phyloP scores from a whole-genome alignment of 2,113 vertebrate species.

The Tamias sibiricus region DNA sequence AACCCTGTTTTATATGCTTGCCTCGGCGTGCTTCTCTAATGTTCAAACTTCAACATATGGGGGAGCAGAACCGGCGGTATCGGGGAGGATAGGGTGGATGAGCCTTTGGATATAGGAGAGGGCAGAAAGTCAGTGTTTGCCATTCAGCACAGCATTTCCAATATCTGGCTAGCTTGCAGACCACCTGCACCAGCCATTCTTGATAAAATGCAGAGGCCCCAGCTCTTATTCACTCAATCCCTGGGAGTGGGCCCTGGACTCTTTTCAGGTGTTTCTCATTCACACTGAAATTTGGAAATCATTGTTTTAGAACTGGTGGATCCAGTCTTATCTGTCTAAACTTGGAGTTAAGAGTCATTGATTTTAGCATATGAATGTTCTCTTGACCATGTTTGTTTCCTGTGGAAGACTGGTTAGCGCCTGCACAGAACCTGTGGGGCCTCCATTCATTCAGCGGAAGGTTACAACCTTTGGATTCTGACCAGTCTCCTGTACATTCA shows the following conservation, averaged over 20 bases:
- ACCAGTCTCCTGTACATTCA: not conserved
- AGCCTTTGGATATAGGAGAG: not conserved
- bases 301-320: slow-evolving; percentile 46
- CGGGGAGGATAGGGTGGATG: not conserved
- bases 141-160: not conserved
- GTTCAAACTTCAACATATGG: too few relatives aligned
- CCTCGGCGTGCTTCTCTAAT: too few relatives aligned
- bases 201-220: slow-evolving; percentile 37
- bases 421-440: not conserved
- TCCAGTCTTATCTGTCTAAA: slow-evolving; percentile 17
- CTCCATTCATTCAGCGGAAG: not conserved
- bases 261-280: not conserved
- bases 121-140: not conserved
- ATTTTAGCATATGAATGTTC: slow-evolving; percentile 9
- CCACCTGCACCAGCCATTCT: not conserved
- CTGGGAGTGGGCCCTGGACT: not conserved
- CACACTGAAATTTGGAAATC: slow-evolving; percentile 37
- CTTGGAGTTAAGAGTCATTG: slow-evolving; percentile 24
- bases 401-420: not conserved
- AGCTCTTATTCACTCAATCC: not conserved
- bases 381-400: not conserved
- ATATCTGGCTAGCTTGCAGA: not conserved
- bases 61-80: too few relatives aligned
- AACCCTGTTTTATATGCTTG: too few relatives aligned
- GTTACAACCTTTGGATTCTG: not conserved